These are phyloP conservation scores for Ptychodera flava DNA, from an alignment of 35 echinoderm and acorn worm species.

Conservation along the genomic window DNA sequence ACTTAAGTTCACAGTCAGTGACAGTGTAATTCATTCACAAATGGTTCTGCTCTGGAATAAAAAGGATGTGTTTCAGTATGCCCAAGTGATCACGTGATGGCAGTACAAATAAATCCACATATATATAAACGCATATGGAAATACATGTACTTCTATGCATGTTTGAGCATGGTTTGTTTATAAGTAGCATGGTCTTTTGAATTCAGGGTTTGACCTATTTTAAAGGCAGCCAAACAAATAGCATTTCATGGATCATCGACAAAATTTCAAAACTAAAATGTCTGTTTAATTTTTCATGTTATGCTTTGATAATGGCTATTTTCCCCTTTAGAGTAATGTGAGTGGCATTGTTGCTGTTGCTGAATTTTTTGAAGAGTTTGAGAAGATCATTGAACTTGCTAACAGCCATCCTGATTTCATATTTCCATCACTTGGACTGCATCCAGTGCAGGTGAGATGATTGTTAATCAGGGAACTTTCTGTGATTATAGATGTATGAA, in stretches of 20 bases:
- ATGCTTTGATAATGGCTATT: conserved; percentile 7
- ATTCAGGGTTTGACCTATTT: too few species aligned
- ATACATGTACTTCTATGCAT: too few species aligned
- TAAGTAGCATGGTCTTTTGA: background rate
- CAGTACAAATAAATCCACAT: too few species aligned
- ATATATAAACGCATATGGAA: too few species aligned
- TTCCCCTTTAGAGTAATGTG: conserved; percentile 41
- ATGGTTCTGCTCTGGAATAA: background rate
- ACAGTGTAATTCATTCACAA: background rate
- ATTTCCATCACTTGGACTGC: conserved; percentile 63
- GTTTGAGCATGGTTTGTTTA: background rate
- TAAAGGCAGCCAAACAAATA: background rate
- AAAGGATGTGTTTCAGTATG: background rate
- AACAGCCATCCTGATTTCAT: conserved; percentile 48
- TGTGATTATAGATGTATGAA: too few species aligned
- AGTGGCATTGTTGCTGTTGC: conserved; percentile 53
- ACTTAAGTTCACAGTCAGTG: too few species aligned
- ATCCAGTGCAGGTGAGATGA: conserved; percentile 77
- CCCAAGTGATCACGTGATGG: too few species aligned
- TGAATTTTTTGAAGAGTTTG: conserved; percentile 53
- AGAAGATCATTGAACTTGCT: conserved; percentile 44
- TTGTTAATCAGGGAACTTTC: background rate
- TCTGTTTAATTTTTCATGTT: background rate
- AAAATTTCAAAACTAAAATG: background rate
- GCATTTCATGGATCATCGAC: background rate